These are phyloP conservation scores for Takifugu flavidus DNA, from an alignment of 2,113 vertebrate species.

Conservation along the genomic window DNA sequence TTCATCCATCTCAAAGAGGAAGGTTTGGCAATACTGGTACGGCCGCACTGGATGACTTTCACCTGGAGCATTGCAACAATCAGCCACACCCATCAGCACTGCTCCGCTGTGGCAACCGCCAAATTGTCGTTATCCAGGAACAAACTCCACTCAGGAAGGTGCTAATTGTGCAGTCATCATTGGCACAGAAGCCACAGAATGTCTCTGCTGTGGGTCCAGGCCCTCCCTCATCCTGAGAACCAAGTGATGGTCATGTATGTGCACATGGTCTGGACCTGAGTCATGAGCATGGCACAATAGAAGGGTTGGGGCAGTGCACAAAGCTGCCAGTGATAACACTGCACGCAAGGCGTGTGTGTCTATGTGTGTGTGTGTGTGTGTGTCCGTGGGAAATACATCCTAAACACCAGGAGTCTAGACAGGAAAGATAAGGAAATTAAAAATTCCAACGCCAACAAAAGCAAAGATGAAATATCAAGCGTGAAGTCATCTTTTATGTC, in stretches of 20 bases:
- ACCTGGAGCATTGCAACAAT: slow-evolving; percentile 8
- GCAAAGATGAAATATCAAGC: background rate
- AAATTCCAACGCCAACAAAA: slow-evolving; percentile 18
- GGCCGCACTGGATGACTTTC: slow-evolving; percentile 9
- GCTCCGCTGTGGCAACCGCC: slow-evolving; percentile 34
- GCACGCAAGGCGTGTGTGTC: slow-evolving; percentile 19
- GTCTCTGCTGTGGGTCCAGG: background rate
- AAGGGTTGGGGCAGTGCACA: slow-evolving; percentile 41
- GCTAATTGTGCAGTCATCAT: slow-evolving; percentile 53
- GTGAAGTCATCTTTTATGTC: background rate
- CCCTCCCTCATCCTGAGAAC: slow-evolving; percentile 24
- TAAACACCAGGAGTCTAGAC: slow-evolving; percentile 27
- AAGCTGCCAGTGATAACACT: slow-evolving; percentile 32
- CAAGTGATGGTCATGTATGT: slow-evolving; percentile 45
- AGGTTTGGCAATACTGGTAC: background rate
- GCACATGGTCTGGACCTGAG: slow-evolving; percentile 47
- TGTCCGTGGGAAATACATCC: background rate
- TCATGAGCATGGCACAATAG: slow-evolving; percentile 46
- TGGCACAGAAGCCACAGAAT: slow-evolving; percentile 33
- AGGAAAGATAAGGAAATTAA: slow-evolving; percentile 30
- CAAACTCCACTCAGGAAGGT: slow-evolving; percentile 29
- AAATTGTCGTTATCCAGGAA: slow-evolving; percentile 30
- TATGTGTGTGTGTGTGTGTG: background rate
- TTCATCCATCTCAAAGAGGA: background rate
- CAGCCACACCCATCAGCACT: slow-evolving; percentile 38